Base-by-base conservation (phyloP, 2,113 vertebrate genomes). In the Amphiprion ocellaris region DNA sequence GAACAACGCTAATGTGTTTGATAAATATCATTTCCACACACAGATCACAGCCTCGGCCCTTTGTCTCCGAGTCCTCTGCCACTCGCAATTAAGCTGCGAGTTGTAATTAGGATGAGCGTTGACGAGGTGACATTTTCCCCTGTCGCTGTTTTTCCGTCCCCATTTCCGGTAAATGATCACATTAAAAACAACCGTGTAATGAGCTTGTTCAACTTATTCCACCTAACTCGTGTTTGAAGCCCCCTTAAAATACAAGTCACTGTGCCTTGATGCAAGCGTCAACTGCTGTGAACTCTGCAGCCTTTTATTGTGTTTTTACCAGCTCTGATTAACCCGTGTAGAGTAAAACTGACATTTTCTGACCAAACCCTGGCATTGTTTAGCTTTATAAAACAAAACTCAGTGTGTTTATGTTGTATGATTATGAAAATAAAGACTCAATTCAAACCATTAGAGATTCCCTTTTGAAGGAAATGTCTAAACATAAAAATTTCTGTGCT, bases 1-100 rank as follows among this genome's bases (percentile, higher is more conserved):
- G 60, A 77, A 74, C 60, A 74, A 73, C 52, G 28, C 53, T 75
- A 46, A 67, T 76, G 68, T 58, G 68, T 75, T 61, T 83, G 61
- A 84, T 61, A 16, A 71, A 84, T 79, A 69, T 49, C 47, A 41
- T 82, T 85, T 71, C 69, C 88, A 47, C 53, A 65, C 28, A 79
- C 11, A 0, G 15, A 64, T 23, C 33, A 10, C 21, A 10, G 55
- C 78, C 73, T 74, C 78, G 9, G 59, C 59, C 75, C 58, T 85
- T 87, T 81, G 73, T 82, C 71, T 85, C 82, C 26, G 44, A 74
- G 41, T 75, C 47, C 23, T 69, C 81, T 75, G 87, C 89, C 85
- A 82, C 77, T 89, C 28, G 46, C 83, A 81, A 92, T 94, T 76
- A 90, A 87, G 83, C 60, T 12, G 65, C 16, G 3, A 66, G 49